A percentile compares a stretch with the other conserved stretches of the same genome.
phyloP scores from a whole-genome alignment of 1,140 invertebrate genomes.

The Drosophila ogumai region DNA sequence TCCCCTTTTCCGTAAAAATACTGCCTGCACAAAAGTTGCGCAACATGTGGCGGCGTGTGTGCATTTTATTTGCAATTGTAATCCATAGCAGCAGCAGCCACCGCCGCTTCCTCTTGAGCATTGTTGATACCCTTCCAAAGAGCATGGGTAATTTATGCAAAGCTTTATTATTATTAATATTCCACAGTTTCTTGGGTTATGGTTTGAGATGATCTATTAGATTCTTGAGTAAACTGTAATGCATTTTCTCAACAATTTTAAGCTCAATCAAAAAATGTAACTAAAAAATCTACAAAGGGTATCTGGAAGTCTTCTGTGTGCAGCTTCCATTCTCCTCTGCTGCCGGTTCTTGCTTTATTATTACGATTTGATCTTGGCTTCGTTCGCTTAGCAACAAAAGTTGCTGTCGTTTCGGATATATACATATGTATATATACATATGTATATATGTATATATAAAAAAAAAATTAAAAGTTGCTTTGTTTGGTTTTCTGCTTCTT shows the following conservation, averaged over 20 bases:
- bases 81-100: constrained; percentile 46
- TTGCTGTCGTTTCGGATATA: constrained; percentile 30
- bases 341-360: constrained; percentile 32
- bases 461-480: constrained; percentile 45
- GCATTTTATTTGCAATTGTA: constrained; percentile 78
- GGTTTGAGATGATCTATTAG: constrained; percentile 3
- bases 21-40: constrained; percentile 62
- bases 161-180: not conserved
- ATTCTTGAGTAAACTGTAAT: constrained; percentile 2
- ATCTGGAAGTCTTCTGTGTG: not conserved
- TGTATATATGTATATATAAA: not conserved
- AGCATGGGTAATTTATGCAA: not conserved
- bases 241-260: no score
- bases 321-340: constrained; percentile 8
- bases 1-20: constrained; percentile 7
- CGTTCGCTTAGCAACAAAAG: constrained; percentile 76
- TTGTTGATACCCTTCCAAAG: constrained; percentile 14
- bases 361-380: constrained; percentile 69
- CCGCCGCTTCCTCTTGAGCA: constrained; percentile 55
- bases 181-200: not conserved
- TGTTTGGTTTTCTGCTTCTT: constrained; percentile 53
- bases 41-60: constrained; percentile 65
- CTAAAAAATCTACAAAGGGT: not conserved
- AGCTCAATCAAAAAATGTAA: no score
- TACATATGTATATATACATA: not conserved